These are phyloP conservation scores for Haliclystus octoradiatus DNA, from an alignment of 30 jellyfish, hydroid and myxozoan species.

Conservation along the genomic window DNA sequence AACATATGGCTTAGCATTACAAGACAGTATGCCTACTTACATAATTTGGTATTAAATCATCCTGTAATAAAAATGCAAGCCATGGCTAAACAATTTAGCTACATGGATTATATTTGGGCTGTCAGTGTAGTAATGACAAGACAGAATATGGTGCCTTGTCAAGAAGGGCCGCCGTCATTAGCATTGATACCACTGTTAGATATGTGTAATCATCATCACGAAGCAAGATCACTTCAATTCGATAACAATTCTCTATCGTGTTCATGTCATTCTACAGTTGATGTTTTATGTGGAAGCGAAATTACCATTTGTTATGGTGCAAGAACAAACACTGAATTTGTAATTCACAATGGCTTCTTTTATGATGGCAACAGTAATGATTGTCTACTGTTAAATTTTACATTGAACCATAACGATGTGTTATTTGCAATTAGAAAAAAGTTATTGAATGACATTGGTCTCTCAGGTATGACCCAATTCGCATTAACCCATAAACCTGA, in stretches of 20 bases:
- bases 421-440: constrained; percentile 1
- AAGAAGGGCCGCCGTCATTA: constrained; percentile 2
- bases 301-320: constrained; percentile 32
- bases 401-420: constrained; percentile 20
- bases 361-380: constrained; percentile 29
- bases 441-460: constrained; percentile 10
- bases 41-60: constrained; percentile 24
- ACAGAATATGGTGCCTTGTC: constrained; percentile 35
- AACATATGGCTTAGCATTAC: constrained; percentile 35
- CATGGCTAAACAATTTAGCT: constrained; percentile 21
- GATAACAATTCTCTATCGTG: constrained; percentile 12
- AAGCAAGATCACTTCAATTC: constrained; percentile 25
- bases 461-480: constrained; percentile 12
- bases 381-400: constrained; percentile 10
- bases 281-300: constrained; percentile 17
- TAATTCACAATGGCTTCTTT: constrained; percentile 41
- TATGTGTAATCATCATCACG: constrained; percentile 43
- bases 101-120: constrained; percentile 49
- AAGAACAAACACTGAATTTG: constrained; percentile 45
- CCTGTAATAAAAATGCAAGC: constrained; percentile 25
- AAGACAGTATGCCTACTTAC: constrained; percentile 47
- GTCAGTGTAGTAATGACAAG: constrained; percentile 55
- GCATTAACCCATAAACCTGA: too few species aligned
- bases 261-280: constrained; percentile 13
- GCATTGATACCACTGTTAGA: constrained; percentile 52